Conservation (phyloP, 2,797 vertebrate genomes). For the Amphiprion clarkii region DNA sequence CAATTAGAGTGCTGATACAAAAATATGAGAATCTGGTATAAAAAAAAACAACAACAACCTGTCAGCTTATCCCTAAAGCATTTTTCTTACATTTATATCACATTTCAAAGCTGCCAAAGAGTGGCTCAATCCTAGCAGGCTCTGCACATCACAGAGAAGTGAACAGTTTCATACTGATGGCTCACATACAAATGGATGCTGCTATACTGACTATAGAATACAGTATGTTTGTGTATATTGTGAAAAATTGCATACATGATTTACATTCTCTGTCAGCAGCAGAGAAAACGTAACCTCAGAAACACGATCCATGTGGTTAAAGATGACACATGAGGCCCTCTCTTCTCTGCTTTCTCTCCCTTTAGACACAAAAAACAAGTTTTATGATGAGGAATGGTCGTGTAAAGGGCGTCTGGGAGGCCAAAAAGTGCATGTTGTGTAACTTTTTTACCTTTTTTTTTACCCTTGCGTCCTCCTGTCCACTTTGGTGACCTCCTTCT, state of each 20-base stretch:
- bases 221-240: background rate
- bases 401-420: background rate
- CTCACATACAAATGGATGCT: conserved; percentile 30
- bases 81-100: conserved; percentile 11
- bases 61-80: conserved; percentile 27
- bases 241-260: conserved; percentile 34
- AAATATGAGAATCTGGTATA: conserved; percentile 52
- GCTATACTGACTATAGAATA: conserved; percentile 32
- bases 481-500: rapidly evolving
- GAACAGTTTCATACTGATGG: conserved; percentile 28
- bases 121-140: conserved; percentile 71
- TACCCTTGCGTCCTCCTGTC: rapidly evolving
- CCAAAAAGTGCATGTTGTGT: background rate
- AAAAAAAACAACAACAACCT: conserved; percentile 4
- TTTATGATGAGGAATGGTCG: background rate
- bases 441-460: conserved; percentile 43
- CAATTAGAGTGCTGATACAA: conserved; percentile 42
- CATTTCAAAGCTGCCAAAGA: conserved; percentile 69
- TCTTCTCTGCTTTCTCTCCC: conserved; percentile 25
- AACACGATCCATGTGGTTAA: conserved; percentile 27
- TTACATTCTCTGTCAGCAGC: conserved; percentile 54
- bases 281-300: conserved; percentile 53
- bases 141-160: conserved; percentile 32
- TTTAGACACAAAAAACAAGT: conserved; percentile 25
- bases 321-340: conserved; percentile 35